phyloP scores from a whole-genome alignment of 1,140 invertebrate species.

The Ceratosolen fusciceps region DNA sequence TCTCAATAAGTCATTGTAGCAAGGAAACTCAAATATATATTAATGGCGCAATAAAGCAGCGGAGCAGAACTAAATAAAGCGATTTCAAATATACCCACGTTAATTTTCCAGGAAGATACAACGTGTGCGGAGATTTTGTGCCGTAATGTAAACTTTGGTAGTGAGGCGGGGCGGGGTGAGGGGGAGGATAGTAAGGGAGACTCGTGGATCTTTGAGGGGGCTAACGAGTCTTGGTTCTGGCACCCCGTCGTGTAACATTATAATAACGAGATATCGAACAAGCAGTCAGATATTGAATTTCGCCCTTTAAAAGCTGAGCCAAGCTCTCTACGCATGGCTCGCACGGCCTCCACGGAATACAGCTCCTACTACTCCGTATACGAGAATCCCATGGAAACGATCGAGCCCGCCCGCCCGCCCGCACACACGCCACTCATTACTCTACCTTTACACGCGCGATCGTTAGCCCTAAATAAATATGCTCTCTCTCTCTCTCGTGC shows the following conservation, averaged over 20 bases:
- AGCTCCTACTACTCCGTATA: neutral
- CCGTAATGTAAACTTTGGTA: constrained; percentile 23
- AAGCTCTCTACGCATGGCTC: constrained; percentile 6
- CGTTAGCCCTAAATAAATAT: constrained; percentile 42
- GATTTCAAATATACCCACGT: constrained; percentile 6
- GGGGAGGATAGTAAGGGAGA: neutral
- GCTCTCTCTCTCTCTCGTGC: too few relatives aligned
- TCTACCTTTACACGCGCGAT: constrained; percentile 44
- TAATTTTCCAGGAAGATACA: neutral
- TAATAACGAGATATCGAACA: constrained; percentile 64
- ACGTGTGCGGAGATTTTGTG: constrained; percentile 6
- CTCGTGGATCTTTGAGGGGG: constrained; percentile 41
- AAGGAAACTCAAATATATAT: neutral
- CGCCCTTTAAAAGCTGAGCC: constrained; percentile 59
- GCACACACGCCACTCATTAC: constrained; percentile 65
- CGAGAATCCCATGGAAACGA: constrained; percentile 19
- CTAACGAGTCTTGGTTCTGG: constrained; percentile 59
- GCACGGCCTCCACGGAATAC: too few relatives aligned
- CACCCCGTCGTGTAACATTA: constrained; percentile 55
- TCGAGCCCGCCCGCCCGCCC: constrained; percentile 56
- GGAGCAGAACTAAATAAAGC: constrained; percentile 44
- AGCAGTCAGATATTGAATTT: constrained; percentile 62
- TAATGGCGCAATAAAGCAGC: constrained; percentile 33
- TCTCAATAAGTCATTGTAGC: neutral
- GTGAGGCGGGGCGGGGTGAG: too few relatives aligned